phyloP scores from a whole-genome alignment of 1,140 invertebrate species.

The Aphidius gifuensis region DNA sequence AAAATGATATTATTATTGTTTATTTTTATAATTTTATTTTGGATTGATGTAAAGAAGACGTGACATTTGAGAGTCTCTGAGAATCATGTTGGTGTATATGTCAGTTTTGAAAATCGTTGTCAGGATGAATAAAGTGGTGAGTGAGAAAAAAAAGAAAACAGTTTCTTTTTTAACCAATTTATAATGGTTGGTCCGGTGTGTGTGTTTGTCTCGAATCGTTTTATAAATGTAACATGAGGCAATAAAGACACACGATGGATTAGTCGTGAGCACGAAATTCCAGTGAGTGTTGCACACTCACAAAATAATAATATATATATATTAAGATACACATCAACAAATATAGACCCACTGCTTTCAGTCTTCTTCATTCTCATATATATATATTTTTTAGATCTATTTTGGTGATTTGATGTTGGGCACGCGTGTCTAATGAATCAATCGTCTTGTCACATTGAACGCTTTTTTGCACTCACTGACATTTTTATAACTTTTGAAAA shows the following conservation, averaged over 20 bases:
- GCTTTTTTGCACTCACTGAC: too few species aligned
- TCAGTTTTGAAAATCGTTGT: neutral
- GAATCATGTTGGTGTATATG: neutral
- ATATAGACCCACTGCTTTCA: too few species aligned
- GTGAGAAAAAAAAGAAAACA: neutral
- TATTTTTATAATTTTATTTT: too few species aligned
- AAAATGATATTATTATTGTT: too few species aligned
- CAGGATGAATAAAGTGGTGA: neutral
- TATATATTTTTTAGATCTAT: slow-evolving; percentile 36
- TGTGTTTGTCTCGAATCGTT: slow-evolving; percentile 24
- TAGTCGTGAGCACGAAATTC: slow-evolving; percentile 38
- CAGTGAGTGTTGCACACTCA: slow-evolving; percentile 8
- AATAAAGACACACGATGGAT: slow-evolving; percentile 49
- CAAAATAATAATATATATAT: too few species aligned
- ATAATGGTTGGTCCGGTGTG: slow-evolving; percentile 17
- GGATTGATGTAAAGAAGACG: neutral
- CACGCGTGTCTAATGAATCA: slow-evolving; percentile 50
- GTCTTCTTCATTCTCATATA: too few species aligned
- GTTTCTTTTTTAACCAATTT: slow-evolving; percentile 18
- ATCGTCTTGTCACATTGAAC: slow-evolving; percentile 27
- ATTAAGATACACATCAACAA: too few species aligned
- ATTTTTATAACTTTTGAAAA: too few species aligned
- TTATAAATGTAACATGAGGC: slow-evolving; percentile 44
- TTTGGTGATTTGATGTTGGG: slow-evolving; percentile 44
- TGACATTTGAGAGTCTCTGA: neutral